These are phyloP conservation scores for Caenorhabditis sp. DNA, from an alignment of 2,888 invertebrate genomes.

Conservation along the genomic window DNA sequence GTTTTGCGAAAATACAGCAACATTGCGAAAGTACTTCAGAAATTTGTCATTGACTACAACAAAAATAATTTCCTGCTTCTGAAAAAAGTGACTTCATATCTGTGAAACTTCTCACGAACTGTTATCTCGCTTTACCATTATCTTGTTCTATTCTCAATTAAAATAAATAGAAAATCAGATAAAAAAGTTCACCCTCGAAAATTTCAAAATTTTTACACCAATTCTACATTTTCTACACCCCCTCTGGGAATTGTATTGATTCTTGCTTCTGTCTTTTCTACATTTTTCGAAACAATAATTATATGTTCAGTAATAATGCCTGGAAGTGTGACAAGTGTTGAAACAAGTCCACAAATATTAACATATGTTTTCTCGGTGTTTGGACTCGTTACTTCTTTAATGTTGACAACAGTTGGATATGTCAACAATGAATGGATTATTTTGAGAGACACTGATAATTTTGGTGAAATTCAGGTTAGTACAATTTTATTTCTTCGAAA, in stretches of 20 bases:
- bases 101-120: too few species aligned
- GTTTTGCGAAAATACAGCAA: too few species aligned
- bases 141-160: too few species aligned
- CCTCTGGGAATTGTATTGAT: neutral
- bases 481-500: neutral
- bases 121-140: too few species aligned
- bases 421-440: constrained; percentile 34
- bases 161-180: neutral
- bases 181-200: neutral
- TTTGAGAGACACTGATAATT: neutral
- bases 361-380: neutral
- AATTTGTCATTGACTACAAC: too few species aligned
- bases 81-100: too few species aligned
- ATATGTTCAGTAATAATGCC: neutral
- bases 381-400: constrained; percentile 14
- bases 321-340: constrained; percentile 1
- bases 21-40: too few species aligned
- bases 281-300: neutral
- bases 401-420: constrained; percentile 19
- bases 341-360: constrained; percentile 2
- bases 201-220: neutral
- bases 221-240: neutral
- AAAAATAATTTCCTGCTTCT: too few species aligned
- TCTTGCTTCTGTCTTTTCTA: neutral
- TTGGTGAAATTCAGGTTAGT: constrained; percentile 27